Evolutionary conservation across 2,797 vertebrate genomes (phyloP).

Genomic region (Fringilla coelebs): DNA sequence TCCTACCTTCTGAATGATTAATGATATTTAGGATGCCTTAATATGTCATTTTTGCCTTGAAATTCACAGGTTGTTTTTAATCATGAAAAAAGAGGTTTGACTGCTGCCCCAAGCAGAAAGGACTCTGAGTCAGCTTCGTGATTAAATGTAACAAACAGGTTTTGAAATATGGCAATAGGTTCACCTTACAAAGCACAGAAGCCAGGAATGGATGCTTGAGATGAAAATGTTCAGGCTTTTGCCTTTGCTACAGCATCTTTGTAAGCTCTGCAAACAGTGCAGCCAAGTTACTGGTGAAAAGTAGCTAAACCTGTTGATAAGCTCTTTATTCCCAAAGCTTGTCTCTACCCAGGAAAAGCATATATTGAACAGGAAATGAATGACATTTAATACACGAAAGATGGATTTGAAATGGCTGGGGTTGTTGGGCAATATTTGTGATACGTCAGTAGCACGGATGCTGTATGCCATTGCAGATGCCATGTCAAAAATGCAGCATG

Average conservation of each 20-base stretch:
- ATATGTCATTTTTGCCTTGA: background rate
- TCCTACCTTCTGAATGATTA: background rate
- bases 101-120: background rate
- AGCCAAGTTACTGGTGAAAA: background rate
- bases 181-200: background rate
- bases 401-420: background rate
- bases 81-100: background rate
- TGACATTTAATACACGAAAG: background rate
- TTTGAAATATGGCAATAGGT: background rate
- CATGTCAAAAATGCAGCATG: background rate
- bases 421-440: background rate
- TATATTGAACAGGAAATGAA: background rate
- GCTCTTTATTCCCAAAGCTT: background rate
- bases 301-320: background rate
- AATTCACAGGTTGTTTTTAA: background rate
- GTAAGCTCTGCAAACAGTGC: background rate
- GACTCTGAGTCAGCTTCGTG: background rate
- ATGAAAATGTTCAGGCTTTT: background rate
- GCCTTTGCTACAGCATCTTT: background rate
- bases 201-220: background rate
- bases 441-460: fast-evolving
- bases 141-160: background rate
- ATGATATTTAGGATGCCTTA: background rate
- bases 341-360: background rate
- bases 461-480: background rate